Evolutionary conservation across 2,888 invertebrate species (phyloP), one percentile per base, ranked within the genome.

Genomic region (Hyles lineata): DNA sequence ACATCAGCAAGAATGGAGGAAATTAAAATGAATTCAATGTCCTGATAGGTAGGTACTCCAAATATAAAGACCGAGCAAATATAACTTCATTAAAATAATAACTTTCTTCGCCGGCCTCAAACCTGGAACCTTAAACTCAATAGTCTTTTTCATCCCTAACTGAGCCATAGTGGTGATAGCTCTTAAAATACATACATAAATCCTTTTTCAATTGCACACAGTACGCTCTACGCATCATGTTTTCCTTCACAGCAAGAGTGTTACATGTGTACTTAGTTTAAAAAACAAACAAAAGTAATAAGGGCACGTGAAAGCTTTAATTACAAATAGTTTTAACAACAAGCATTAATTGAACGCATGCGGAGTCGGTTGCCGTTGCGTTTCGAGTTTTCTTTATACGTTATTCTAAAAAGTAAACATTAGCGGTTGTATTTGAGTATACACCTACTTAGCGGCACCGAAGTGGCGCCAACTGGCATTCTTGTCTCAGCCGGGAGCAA

Each of bases 381-480:
- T 23, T 67, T 67, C 67, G 17, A 50, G 67, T 50, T 67, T 67
- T 67, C 67, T 67, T 67, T 67, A 67, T 50, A 67, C 15, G 11
- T 58, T 58, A 59, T 50, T 61, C 25, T 61, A 61, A 73, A 73
- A 67, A 43, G 29, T 71, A 70, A 62, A 62, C 43, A 71, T 61
- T 52, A 52, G 32, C 29, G 61, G 25, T 52, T 23, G 62, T 62
- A 62, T 62, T 52, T 62, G 29, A 17, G 62, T 62, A 61, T 55
- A 61, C 62, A 35, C 70, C 62, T 73, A 73, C 73, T 73, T 43
- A 70, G 62, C 29, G 61, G 61, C 73, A 70, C 70, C 77, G 72
- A 73, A 74, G 81, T 87, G 92, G 92, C 93, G 93, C 92, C 92
- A 87, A 86, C 87, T 87, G 82, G 83, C 90, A 93, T 93, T 92